Evolutionary conservation across 2,113 vertebrate genomes (phyloP), one percentile per base, ranked within the genome.

Genomic region (Himantopus leucocephalus): DNA sequence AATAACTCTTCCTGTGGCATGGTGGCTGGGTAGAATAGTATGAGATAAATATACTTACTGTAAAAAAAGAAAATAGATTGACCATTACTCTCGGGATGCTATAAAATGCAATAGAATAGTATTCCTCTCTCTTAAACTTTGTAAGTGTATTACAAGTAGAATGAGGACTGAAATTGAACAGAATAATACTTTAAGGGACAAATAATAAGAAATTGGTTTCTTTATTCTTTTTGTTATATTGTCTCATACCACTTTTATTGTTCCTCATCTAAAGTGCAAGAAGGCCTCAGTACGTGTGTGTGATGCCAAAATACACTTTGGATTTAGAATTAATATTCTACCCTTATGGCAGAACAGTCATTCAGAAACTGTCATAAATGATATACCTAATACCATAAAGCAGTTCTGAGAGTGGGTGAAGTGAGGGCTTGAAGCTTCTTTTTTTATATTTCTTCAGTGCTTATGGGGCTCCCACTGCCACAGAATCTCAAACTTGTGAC

Each of bases 321-420:
- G 50, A 85, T 92, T 91, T 87, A 68, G 80, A 96, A 91, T 86
- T 26, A 80, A 84, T 86, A 77, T 63, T 82, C 53, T 70, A 75
- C 13, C 8, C 19, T 80, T 92, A 30, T 3, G 83, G 30, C 27
- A 95, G 56, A 75, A 48, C 6, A 55, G 23, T 74, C 4, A 63
- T 68, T 85, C 2, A 3, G 68, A 92, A 87, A 60, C 29, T 78
- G 47, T 63, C 78, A 67, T 55, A 84, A 63, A 59, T 77, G 8
- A 76, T 93, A 76, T 47, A 88, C 55, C 24, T 53, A 73, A 72
- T 82, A 76, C 11, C 22, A 90, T 50, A 71, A 88, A 92, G n/a
- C 37, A 74, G 14, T 95, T 94, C 59, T 88, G 20, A 88, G 24
- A 77, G n/a, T 58, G n/a, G 5, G 8, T 73, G 41, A 95, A 92